phyloP scores from a whole-genome alignment of 2,888 invertebrate genomes.

The Tetragonula carbonaria region DNA sequence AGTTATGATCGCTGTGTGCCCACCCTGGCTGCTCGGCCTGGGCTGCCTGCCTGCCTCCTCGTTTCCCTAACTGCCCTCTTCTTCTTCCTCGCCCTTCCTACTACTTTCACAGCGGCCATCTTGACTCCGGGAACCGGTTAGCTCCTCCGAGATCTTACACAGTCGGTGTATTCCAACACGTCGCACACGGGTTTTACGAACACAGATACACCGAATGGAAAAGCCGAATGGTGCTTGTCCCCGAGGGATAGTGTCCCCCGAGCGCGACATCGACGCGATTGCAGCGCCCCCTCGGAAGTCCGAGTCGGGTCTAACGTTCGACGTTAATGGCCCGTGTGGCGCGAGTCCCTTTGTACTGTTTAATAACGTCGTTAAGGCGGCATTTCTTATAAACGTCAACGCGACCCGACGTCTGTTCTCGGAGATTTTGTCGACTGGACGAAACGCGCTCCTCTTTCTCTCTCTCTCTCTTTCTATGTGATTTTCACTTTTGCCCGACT shows the following conservation, averaged over 20 bases:
- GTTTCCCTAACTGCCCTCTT: constrained; percentile 63
- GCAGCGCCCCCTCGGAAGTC: constrained; percentile 62
- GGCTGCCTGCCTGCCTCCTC: constrained; percentile 67
- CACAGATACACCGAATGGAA: constrained; percentile 21
- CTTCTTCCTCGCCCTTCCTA: constrained; percentile 57
- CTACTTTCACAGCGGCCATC: constrained; percentile 75
- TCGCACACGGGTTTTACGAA: constrained; percentile 17
- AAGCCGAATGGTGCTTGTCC: background rate
- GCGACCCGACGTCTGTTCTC: too few species aligned
- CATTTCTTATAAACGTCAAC: too few species aligned
- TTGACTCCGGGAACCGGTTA: constrained; percentile 76
- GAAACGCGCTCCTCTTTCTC: too few species aligned
- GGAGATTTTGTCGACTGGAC: too few species aligned
- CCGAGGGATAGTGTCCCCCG: constrained; percentile 16
- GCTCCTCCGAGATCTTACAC: constrained; percentile 28
- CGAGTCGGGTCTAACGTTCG: constrained; percentile 42
- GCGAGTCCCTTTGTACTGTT: constrained; percentile 66
- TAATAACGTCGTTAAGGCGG: constrained; percentile 59
- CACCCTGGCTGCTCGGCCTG: constrained; percentile 75
- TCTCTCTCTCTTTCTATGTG: too few species aligned
- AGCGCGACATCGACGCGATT: constrained; percentile 51
- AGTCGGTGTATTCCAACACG: constrained; percentile 45
- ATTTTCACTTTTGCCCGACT: too few species aligned
- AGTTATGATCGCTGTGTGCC: constrained; percentile 80
- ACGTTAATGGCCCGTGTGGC: constrained; percentile 63